phyloP scores from a whole-genome alignment of 1,140 invertebrate species.

The Solenopsis invicta region DNA sequence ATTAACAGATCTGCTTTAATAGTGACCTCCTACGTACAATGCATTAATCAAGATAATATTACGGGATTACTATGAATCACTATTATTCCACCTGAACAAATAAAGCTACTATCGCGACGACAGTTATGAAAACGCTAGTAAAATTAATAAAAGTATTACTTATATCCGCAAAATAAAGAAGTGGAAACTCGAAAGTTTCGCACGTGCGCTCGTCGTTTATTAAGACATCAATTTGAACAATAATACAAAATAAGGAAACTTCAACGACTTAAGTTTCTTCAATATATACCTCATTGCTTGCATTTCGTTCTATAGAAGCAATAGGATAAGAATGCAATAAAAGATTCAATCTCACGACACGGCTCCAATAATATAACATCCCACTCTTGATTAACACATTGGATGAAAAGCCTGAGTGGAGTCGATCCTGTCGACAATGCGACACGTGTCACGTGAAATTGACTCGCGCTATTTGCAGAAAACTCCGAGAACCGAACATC shows the following conservation, averaged over 20 bases:
- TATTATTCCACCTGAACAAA: not conserved
- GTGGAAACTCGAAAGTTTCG: not conserved
- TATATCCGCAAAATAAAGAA: slow-evolving; percentile 8
- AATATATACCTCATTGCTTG: not conserved
- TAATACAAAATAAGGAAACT: not conserved
- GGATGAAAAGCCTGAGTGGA: not conserved
- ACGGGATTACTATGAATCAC: not conserved
- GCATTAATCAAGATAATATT: slow-evolving; percentile 33
- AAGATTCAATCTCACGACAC: slow-evolving; percentile 11
- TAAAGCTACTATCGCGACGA: not conserved
- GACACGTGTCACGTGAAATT: slow-evolving; percentile 27
- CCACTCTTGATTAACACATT: slow-evolving; percentile 19
- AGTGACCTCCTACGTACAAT: not conserved
- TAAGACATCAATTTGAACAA: slow-evolving; percentile 7
- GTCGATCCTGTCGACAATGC: slow-evolving; percentile 16
- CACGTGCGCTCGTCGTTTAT: not conserved
- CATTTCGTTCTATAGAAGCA: not conserved
- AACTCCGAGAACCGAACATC: not conserved
- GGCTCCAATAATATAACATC: slow-evolving; percentile 10
- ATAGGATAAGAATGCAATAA: not conserved
- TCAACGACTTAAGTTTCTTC: not conserved
- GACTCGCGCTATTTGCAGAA: slow-evolving; percentile 37
- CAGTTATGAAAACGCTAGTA: not conserved
- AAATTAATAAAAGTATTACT: not conserved
- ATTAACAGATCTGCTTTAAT: slow-evolving; percentile 28